phyloP scores from a whole-genome alignment of 2,888 invertebrate genomes.

The Pherbina coryleti region DNA sequence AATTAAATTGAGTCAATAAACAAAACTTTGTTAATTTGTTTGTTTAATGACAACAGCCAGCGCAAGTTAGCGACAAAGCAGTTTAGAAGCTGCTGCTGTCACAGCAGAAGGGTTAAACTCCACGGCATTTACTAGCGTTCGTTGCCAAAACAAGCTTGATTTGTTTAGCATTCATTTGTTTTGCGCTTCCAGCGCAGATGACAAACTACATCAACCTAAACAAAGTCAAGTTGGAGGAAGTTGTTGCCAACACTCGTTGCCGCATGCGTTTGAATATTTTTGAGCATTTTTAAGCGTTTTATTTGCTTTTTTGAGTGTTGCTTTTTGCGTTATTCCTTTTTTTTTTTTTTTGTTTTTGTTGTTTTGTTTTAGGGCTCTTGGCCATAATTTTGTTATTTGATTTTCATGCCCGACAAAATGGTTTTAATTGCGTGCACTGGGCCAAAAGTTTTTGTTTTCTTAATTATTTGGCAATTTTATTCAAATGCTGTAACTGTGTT shows the following conservation, averaged over 20 bases:
- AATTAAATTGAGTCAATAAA: conserved; percentile 51
- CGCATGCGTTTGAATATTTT: too few relatives aligned
- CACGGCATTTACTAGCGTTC: background rate
- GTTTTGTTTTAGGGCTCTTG: background rate
- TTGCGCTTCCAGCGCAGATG: background rate
- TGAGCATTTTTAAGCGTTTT: too few relatives aligned
- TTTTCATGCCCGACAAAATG: background rate
- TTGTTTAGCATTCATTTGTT: background rate
- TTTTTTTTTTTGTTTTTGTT: background rate
- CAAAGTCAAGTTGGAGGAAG: background rate
- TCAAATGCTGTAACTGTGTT: background rate
- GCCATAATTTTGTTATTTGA: too few relatives aligned
- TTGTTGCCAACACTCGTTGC: too few relatives aligned
- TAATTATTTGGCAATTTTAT: conserved; percentile 35
- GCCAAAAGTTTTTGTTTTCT: conserved; percentile 26
- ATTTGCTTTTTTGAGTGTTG: background rate
- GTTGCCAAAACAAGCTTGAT: background rate
- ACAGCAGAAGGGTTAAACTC: too few relatives aligned
- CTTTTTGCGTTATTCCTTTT: background rate
- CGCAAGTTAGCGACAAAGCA: background rate
- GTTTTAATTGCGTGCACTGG: background rate
- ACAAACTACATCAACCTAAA: too few relatives aligned
- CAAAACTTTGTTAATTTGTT: conserved; percentile 38
- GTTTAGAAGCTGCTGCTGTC: background rate
- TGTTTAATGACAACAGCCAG: conserved; percentile 5